Evolutionary conservation across 2,888 invertebrate genomes (phyloP).

Genomic region (Limnephilus marmoratus): DNA sequence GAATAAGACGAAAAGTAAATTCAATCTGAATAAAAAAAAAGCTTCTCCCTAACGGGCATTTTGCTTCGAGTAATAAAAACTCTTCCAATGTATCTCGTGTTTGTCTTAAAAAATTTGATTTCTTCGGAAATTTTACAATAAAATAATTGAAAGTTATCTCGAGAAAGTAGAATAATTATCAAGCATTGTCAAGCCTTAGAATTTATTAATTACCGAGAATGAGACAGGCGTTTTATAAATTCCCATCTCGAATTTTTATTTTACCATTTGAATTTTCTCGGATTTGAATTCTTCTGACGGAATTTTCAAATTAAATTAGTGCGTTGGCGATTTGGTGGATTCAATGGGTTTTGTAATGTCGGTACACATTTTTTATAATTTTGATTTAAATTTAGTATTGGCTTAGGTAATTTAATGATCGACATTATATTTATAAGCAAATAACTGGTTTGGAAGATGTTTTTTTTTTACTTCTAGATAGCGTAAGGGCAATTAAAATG

Average conservation of each 20-base stretch:
- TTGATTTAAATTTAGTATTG: not conserved
- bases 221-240: constrained; percentile 10
- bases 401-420: not conserved
- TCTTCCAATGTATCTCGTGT: not conserved
- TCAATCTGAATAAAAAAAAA: not conserved
- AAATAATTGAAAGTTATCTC: not conserved
- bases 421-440: not conserved
- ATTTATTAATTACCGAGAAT: constrained; percentile 18
- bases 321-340: not conserved
- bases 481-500: not conserved
- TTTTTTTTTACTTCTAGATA: too few species aligned
- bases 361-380: not conserved
- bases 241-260: not conserved
- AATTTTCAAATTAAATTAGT: not conserved
- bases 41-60: not conserved
- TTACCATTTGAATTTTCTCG: not conserved
- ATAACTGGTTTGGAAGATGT: not conserved
- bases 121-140: not conserved
- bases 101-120: not conserved
- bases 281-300: constrained; percentile 3
- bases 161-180: not conserved
- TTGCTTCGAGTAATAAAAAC: not conserved
- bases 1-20: not conserved
- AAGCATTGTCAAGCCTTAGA: not conserved
- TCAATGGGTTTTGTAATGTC: not conserved